Percentiles rank a stretch among this genome's conserved stretches.
Evolutionary conservation across 2,888 invertebrate species (phyloP).

Genomic region (Dryadula phaetusa): DNA sequence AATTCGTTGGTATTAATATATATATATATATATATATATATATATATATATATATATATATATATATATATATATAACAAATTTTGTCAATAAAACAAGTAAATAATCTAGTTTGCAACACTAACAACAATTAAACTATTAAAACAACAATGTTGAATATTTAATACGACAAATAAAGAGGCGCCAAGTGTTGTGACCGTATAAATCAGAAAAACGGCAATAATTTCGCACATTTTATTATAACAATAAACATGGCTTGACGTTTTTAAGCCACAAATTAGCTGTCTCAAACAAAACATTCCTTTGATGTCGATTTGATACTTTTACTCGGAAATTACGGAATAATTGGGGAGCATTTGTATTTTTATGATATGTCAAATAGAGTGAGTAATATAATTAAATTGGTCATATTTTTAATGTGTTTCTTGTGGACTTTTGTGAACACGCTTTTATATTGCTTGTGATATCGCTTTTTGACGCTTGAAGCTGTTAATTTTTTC

Average conservation of each 20-base stretch:
- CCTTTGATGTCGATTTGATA: slow-evolving; percentile 59
- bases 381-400: slow-evolving; percentile 16
- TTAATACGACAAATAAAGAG: slow-evolving; percentile 57
- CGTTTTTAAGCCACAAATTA: slow-evolving; percentile 67
- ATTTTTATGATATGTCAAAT: slow-evolving; percentile 31
- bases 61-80: no score
- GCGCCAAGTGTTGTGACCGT: slow-evolving; percentile 47
- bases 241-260: slow-evolving; percentile 68
- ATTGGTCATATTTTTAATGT: slow-evolving; percentile 17
- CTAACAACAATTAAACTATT: slow-evolving; percentile 13
- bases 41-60: no score
- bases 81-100: background rate
- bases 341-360: slow-evolving; percentile 44
- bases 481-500: no score
- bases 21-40: no score
- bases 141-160: slow-evolving; percentile 48
- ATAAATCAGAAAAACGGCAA: slow-evolving; percentile 69
- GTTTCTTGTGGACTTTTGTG: slow-evolving; percentile 9
- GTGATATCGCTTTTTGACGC: slow-evolving; percentile 13
- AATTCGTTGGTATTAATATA: no score
- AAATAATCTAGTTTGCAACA: background rate
- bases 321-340: slow-evolving; percentile 51
- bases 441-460: slow-evolving; percentile 11
- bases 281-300: slow-evolving; percentile 61
- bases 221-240: slow-evolving; percentile 69